phyloP scores from a whole-genome alignment of 2,797 vertebrate genomes.

The Meda fulgida region DNA sequence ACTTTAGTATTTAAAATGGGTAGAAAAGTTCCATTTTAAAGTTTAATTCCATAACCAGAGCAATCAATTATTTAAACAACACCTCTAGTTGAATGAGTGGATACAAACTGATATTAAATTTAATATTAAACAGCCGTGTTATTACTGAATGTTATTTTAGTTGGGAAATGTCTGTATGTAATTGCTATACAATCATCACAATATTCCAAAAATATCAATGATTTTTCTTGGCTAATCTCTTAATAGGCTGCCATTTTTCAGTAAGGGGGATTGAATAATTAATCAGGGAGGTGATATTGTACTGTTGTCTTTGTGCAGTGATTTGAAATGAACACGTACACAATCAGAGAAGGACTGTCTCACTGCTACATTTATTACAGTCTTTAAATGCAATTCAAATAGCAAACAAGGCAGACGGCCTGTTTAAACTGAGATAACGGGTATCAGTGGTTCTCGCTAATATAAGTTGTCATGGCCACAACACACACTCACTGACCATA shows the following conservation, averaged over 20 bases:
- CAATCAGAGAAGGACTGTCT: background rate
- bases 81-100: background rate
- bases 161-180: slow-evolving; percentile 10
- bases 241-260: slow-evolving; percentile 5
- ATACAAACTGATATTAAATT: background rate
- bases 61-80: background rate
- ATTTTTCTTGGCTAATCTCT: slow-evolving; percentile 24
- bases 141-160: slow-evolving; percentile 48
- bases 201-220: slow-evolving; percentile 46
- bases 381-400: background rate
- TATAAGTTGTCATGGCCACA: slow-evolving; percentile 33
- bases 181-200: slow-evolving; percentile 39
- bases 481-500: slow-evolving; percentile 25
- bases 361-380: background rate
- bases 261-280: slow-evolving; percentile 15
- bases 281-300: slow-evolving; percentile 19
- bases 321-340: background rate
- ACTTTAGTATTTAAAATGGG: background rate
- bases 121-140: slow-evolving; percentile 45
- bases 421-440: slow-evolving; percentile 44
- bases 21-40: background rate
- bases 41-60: too few species aligned
- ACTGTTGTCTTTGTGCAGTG: background rate
- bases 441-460: background rate
- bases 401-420: background rate